phyloP scores from a whole-genome alignment of 2,888 invertebrate genomes.

The Drosophila atroscutellata region DNA sequence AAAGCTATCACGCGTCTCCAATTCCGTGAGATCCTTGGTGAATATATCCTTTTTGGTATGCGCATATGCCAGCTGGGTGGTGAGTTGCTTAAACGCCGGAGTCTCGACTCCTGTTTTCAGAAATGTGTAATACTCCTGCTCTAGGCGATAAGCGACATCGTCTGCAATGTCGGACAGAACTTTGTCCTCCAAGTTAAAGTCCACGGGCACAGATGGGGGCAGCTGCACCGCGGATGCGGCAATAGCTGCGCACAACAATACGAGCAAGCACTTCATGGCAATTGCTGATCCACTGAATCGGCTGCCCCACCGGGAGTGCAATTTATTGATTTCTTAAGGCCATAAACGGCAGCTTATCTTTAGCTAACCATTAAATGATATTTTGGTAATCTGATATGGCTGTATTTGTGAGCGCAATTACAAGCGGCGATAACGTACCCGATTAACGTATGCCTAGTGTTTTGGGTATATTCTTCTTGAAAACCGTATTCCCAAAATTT shows the following conservation, averaged over 20 bases:
- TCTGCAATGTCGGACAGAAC: conserved; percentile 74
- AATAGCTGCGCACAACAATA: conserved; percentile 48
- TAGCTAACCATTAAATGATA: conserved; percentile 12
- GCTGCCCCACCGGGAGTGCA: conserved; percentile 16
- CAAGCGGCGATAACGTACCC: neutral
- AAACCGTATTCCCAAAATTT: neutral
- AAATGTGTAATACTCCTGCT: conserved; percentile 73
- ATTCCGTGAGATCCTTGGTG: conserved; percentile 64
- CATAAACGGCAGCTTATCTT: conserved; percentile 28
- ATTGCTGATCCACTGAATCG: conserved; percentile 32
- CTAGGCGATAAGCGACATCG: conserved; percentile 69
- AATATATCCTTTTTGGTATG: conserved; percentile 77
- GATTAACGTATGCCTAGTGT: neutral
- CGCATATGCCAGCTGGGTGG: conserved; percentile 73
- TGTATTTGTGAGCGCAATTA: neutral
- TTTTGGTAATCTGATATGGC: conserved; percentile 13
- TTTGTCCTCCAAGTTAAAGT: conserved; percentile 62
- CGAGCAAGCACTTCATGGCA: conserved; percentile 58
- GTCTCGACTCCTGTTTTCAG: conserved; percentile 77
- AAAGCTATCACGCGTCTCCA: conserved; percentile 69
- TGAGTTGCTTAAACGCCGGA: conserved; percentile 59
- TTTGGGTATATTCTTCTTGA: neutral
- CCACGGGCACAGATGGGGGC: conserved; percentile 64
- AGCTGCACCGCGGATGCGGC: conserved; percentile 63
- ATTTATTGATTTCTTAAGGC: conserved; percentile 58